Evolutionary conservation across 2,888 invertebrate genomes (phyloP).

Genomic region (Toxonevra muliebris): DNA sequence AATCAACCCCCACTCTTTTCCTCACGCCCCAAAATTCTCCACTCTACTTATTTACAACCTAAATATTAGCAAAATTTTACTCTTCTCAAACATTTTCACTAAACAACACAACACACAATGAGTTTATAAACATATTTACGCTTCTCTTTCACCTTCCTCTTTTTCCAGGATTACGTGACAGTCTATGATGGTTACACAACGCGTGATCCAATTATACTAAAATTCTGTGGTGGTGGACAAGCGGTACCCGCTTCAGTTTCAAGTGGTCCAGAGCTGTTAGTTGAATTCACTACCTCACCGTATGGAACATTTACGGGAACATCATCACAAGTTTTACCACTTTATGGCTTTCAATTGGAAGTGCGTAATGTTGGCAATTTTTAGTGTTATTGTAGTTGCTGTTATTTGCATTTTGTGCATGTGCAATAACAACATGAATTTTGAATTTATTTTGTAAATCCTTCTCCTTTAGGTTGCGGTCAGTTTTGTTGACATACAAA

Average conservation of each 20-base stretch:
- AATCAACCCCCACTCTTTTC: no score
- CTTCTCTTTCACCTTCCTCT: conserved; percentile 26
- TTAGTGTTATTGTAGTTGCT: no score
- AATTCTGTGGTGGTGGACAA: conserved; percentile 90
- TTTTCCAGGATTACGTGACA: conserved; percentile 80
- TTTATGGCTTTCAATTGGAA: conserved; percentile 90
- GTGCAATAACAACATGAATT: no score
- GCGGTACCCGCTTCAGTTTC: conserved; percentile 86
- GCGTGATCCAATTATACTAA: conserved; percentile 84
- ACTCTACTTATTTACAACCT: no score
- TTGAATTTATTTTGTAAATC: not conserved
- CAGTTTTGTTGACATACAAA: conserved; percentile 83
- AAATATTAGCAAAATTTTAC: no score
- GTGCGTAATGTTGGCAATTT: conserved; percentile 66
- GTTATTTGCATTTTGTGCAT: no score
- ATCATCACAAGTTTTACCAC: conserved; percentile 78
- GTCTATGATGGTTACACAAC: conserved; percentile 90
- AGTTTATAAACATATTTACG: no score
- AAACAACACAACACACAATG: no score
- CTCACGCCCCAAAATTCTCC: no score
- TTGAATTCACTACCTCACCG: conserved; percentile 89
- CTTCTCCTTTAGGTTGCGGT: conserved; percentile 71
- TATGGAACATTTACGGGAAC: conserved; percentile 85
- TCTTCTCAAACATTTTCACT: no score
- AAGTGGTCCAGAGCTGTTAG: conserved; percentile 86